Evolutionary conservation across 2,797 vertebrate species (phyloP).

Genomic region (Cyclopterus lumpus): DNA sequence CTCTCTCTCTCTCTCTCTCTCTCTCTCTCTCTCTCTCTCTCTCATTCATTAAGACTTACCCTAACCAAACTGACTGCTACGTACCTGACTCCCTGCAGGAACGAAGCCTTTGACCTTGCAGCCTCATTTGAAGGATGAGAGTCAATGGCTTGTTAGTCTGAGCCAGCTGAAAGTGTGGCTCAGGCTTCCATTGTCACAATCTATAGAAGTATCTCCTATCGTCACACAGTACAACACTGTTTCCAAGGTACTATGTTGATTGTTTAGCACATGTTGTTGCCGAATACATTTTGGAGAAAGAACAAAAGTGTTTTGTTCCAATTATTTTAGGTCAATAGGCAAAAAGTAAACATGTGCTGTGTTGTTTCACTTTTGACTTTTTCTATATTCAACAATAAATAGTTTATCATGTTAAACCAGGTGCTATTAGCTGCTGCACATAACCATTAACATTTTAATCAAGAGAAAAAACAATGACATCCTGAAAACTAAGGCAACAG

Average conservation of each 20-base stretch:
- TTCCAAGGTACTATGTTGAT: neutral
- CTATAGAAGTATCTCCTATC: neutral
- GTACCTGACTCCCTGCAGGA: slow-evolving; percentile 39
- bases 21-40: too few relatives aligned
- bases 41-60: too few relatives aligned
- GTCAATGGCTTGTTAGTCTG: slow-evolving; percentile 33
- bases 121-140: slow-evolving; percentile 37
- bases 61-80: too few relatives aligned
- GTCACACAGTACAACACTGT: neutral
- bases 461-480: neutral
- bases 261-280: neutral
- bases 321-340: neutral
- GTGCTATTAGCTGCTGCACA: neutral
- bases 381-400: neutral
- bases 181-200: neutral
- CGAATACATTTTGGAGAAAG: neutral
- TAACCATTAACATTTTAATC: neutral
- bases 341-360: neutral
- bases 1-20: too few relatives aligned
- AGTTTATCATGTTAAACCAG: neutral
- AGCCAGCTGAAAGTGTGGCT: slow-evolving; percentile 11
- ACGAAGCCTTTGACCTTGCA: slow-evolving; percentile 40
- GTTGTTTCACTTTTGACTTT: neutral
- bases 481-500: neutral
- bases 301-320: neutral